phyloP scores from a whole-genome alignment of 2,888 invertebrate species.

The Tetranychus truncatus region DNA sequence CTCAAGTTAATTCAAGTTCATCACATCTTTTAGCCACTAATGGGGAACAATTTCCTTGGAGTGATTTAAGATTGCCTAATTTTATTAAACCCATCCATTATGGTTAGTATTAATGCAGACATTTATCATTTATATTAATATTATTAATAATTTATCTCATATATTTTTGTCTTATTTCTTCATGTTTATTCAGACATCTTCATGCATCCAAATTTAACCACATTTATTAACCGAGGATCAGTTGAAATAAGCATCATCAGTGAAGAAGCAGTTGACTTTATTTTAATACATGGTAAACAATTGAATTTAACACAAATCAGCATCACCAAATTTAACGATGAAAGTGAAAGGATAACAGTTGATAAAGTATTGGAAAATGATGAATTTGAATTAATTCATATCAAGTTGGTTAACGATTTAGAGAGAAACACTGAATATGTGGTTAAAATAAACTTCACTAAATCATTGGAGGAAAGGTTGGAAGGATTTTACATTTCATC shows the following conservation, averaged over 20 bases:
- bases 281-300: slow-evolving; percentile 33
- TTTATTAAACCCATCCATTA: slow-evolving; percentile 63
- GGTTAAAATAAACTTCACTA: slow-evolving; percentile 62
- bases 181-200: slow-evolving; percentile 43
- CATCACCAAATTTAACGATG: slow-evolving; percentile 38
- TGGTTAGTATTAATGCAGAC: slow-evolving; percentile 18
- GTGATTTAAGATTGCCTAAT: slow-evolving; percentile 53
- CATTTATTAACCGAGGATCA: slow-evolving; percentile 64
- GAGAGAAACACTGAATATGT: slow-evolving; percentile 48
- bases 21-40: slow-evolving; percentile 42
- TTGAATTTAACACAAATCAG: slow-evolving; percentile 45
- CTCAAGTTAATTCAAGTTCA: neutral
- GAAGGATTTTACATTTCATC: slow-evolving; percentile 78
- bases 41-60: slow-evolving; percentile 57
- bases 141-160: too few relatives aligned
- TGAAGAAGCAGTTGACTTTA: slow-evolving; percentile 29
- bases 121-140: too few relatives aligned
- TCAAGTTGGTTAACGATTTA: slow-evolving; percentile 22
- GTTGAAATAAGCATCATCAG: slow-evolving; percentile 30
- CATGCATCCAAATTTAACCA: slow-evolving; percentile 78
- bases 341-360: slow-evolving; percentile 49
- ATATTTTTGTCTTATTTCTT: neutral
- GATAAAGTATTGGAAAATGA: slow-evolving; percentile 51
- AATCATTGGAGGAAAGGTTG: slow-evolving; percentile 58
- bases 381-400: slow-evolving; percentile 57